Base-by-base conservation (phyloP, 2,113 vertebrate species). In the Ceyx margarethae region DNA sequence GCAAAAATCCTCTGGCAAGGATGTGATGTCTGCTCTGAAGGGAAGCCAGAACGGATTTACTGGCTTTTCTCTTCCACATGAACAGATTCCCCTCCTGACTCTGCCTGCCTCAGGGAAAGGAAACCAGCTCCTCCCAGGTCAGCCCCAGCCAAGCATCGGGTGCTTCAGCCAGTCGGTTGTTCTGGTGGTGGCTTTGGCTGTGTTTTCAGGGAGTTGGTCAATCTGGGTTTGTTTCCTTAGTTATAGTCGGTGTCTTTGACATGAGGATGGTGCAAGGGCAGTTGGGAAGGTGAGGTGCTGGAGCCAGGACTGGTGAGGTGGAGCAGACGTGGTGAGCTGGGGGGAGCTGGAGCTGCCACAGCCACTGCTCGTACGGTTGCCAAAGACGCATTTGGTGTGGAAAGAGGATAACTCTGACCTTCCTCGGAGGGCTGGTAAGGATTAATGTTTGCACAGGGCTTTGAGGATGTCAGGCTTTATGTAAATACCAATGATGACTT, bases 391-490 rank as follows among this genome's bases (percentile, higher is more conserved):
- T 61, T 25, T 5, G n/a, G 6, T 21, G 85, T 1, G 11, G 72
- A 9, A 19, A 57, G 67, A 83, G 87, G 89, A 61, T 75, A 51
- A 26, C 26, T 56, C 81, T 43, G 93, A 33, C 87, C 91, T 89
- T 56, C 89, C 91, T 71, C 43, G 2, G 57, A 54, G 79, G 64
- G 85, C 85, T 85, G 66, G 31, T 50, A 48, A 31, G 89, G 87
- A 86, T 82, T 85, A 58, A 13, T 83, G 85, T 96, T 95, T 94
- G 90, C 90, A 35, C 85, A 82, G 75, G 65, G 91, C 93, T 95
- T 72, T 68, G 81, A 23, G 68, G 33, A 45, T 69, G 72, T 85
- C 85, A 69, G 13, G 75, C 91, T 62, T 33, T 77, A 66, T 91
- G 81, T 94, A 92, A 95, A 95, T 69, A 76, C 2, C 46, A 8